Evolutionary conservation across 2,888 invertebrate genomes (phyloP).

Genomic region (Drosophila nr. perissopoda): DNA sequence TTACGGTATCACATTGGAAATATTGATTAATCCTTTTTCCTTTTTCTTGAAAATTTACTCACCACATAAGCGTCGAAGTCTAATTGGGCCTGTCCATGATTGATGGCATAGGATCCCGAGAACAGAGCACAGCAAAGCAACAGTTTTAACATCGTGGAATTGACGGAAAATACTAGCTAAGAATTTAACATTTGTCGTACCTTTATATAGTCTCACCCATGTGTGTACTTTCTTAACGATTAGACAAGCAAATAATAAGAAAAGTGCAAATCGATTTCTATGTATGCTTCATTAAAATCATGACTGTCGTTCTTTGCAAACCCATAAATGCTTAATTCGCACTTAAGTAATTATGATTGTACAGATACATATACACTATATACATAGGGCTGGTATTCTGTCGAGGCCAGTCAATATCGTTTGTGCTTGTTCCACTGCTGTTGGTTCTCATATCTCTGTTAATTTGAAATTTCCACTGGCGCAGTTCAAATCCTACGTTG

Average conservation of each 20-base stretch:
- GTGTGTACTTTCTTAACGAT: conserved; percentile 59
- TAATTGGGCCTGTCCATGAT: conserved; percentile 55
- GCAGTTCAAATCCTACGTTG: conserved; percentile 51
- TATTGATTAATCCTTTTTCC: not conserved
- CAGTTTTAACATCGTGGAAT: conserved; percentile 54
- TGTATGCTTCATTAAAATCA: conserved; percentile 31
- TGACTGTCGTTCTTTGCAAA: conserved; percentile 29
- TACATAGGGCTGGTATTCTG: not conserved
- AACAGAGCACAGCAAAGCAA: conserved; percentile 42
- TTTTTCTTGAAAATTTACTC: conserved; percentile 10
- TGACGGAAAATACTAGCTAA: conserved; percentile 26
- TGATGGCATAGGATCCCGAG: conserved; percentile 30
- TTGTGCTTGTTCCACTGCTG: conserved; percentile 25
- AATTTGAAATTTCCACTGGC: conserved; percentile 75
- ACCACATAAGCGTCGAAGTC: conserved; percentile 48
- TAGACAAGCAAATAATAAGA: conserved; percentile 64
- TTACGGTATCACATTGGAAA: not conserved
- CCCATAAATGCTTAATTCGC: conserved; percentile 47
- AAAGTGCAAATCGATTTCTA: conserved; percentile 78
- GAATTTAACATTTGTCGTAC: conserved; percentile 16
- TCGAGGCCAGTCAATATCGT: conserved; percentile 5
- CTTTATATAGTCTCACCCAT: conserved; percentile 41
- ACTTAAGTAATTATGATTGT: conserved; percentile 45
- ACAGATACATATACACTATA: not conserved
- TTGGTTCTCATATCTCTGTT: conserved; percentile 66